These are phyloP conservation scores for Thalassoma bifasciatum DNA, from an alignment of 2,113 vertebrate genomes.

Conservation along the genomic window DNA sequence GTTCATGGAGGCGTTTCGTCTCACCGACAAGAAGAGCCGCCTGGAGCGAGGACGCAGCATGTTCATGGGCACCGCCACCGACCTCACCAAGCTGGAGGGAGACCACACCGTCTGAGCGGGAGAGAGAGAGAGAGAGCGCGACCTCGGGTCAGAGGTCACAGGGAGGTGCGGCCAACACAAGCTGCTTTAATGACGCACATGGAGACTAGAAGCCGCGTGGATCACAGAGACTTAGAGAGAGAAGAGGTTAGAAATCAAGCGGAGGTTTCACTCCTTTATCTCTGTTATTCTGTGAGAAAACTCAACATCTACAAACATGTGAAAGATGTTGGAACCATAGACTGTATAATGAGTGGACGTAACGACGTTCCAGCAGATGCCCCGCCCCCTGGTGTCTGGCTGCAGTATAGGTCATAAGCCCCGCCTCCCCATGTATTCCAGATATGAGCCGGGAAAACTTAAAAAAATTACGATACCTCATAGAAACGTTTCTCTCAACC, in stretches of 20 bases:
- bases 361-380: too few species aligned
- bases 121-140: not conserved
- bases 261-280: not conserved
- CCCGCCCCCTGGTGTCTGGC: too few species aligned
- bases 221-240: conserved; percentile 56
- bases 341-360: too few species aligned
- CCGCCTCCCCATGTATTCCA: too few species aligned
- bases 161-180: conserved; percentile 37
- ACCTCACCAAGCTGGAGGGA: conserved; percentile 74
- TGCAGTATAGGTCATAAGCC: too few species aligned
- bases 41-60: conserved; percentile 78
- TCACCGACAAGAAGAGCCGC: conserved; percentile 87
- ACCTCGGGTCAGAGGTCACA: not conserved
- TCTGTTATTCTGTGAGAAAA: not conserved
- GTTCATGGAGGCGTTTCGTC: conserved; percentile 97
- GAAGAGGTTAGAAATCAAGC: conserved; percentile 48
- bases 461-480: too few species aligned
- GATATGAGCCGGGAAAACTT: too few species aligned
- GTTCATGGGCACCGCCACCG: conserved; percentile 73
- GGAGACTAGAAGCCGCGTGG: conserved; percentile 29
- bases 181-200: conserved; percentile 70
- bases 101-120: conserved; percentile 68
- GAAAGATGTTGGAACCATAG: too few species aligned
- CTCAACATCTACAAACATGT: not conserved
- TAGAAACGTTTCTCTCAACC: too few species aligned